A percentile compares a stretch with the other conserved stretches of the same genome.
Evolutionary conservation across 1,140 invertebrate species (phyloP).

Genomic region (Thrips palmi): DNA sequence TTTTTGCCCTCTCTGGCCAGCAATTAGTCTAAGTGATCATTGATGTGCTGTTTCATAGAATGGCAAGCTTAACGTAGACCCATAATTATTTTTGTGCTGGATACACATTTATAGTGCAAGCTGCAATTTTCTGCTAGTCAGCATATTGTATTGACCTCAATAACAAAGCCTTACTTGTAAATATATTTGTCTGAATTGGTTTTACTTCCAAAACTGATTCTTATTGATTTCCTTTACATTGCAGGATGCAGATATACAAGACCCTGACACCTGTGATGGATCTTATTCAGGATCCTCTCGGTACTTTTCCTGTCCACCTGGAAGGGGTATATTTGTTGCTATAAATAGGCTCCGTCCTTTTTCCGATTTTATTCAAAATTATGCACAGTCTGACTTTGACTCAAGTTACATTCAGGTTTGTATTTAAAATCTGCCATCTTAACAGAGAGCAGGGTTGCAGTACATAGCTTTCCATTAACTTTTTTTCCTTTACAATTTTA

Average conservation of each 20-base stretch:
- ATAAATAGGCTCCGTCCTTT: slow-evolving; percentile 9
- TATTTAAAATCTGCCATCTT: too few relatives aligned
- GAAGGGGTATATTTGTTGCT: slow-evolving; percentile 13
- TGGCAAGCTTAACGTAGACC: neutral
- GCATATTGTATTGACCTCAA: neutral
- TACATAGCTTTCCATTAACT: too few relatives aligned
- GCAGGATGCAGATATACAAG: slow-evolving; percentile 10
- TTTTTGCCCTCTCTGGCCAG: neutral
- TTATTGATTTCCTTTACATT: slow-evolving; percentile 3
- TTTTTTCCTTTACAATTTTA: too few relatives aligned
- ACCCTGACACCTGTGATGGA: slow-evolving; percentile 13
- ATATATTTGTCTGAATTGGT: neutral
- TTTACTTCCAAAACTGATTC: neutral
- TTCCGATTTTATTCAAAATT: too few relatives aligned
- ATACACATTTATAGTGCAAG: neutral
- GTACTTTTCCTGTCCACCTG: slow-evolving; percentile 13
- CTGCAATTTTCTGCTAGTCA: slow-evolving; percentile 3
- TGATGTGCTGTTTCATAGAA: neutral
- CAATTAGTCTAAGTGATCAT: slow-evolving; percentile 1
- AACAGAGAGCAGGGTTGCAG: too few relatives aligned
- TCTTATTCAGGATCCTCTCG: slow-evolving; percentile 7
- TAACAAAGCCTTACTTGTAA: neutral
- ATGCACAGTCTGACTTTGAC: too few relatives aligned
- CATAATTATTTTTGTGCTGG: too few relatives aligned
- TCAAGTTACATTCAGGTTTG: too few relatives aligned